Percentiles rank a stretch among this genome's conserved stretches.
These are phyloP conservation scores for Drosophila picticornis DNA, from an alignment of 2,888 invertebrate genomes.

Conservation along the genomic window DNA sequence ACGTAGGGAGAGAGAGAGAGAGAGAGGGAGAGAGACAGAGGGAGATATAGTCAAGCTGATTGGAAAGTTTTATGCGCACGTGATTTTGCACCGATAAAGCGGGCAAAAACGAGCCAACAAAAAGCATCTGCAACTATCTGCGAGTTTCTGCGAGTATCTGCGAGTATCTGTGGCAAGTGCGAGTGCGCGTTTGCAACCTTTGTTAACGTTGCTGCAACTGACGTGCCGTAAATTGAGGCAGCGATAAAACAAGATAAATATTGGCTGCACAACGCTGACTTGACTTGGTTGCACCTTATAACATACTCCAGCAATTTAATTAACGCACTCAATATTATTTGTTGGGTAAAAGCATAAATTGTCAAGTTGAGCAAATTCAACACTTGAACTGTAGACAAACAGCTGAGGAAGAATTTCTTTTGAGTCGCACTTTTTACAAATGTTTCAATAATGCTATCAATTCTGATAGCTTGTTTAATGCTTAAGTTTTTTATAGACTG, in stretches of 20 bases:
- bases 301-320: slow-evolving; percentile 1
- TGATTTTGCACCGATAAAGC: slow-evolving; percentile 69
- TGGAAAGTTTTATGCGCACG: slow-evolving; percentile 80
- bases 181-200: slow-evolving; percentile 28
- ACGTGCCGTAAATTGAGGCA: slow-evolving; percentile 60
- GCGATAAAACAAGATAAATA: slow-evolving; percentile 27
- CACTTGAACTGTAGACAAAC: neutral
- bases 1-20: neutral
- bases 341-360: neutral
- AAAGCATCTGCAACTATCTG: slow-evolving; percentile 24
- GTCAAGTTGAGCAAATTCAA: neutral
- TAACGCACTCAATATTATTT: neutral
- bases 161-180: slow-evolving; percentile 14
- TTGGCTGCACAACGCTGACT: neutral
- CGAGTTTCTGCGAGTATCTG: slow-evolving; percentile 16
- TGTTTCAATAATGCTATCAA: neutral
- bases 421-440: neutral
- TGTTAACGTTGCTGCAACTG: slow-evolving; percentile 29
- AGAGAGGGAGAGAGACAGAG: neutral
- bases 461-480: neutral
- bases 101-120: slow-evolving; percentile 41
- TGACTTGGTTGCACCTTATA: neutral
- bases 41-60: slow-evolving; percentile 54
- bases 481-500: neutral
- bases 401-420: neutral